Evolutionary conservation across 2,888 invertebrate species (phyloP).

Genomic region (Dasysyrphus albostriatus): DNA sequence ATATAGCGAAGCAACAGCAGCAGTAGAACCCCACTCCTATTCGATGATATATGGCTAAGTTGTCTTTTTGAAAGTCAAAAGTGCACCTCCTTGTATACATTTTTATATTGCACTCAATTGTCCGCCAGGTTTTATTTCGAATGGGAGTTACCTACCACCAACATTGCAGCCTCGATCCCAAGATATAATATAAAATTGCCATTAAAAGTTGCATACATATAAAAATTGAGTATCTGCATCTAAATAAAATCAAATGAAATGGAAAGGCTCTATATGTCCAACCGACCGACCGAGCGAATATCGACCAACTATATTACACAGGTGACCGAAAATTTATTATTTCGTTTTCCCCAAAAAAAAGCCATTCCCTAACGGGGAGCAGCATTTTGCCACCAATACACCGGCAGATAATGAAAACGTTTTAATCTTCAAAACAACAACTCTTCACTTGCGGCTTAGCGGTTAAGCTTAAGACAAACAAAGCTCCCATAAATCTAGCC

Average conservation of each 20-base stretch:
- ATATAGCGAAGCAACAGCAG: conserved; percentile 4
- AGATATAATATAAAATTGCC: conserved; percentile 53
- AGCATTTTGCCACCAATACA: conserved; percentile 31
- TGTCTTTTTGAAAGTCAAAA: conserved; percentile 67
- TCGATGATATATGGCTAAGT: conserved; percentile 56
- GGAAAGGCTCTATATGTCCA: conserved; percentile 35
- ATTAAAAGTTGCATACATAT: conserved; percentile 9
- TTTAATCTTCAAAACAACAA: conserved; percentile 27
- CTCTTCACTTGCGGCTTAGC: conserved; percentile 25
- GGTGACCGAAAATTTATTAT: conserved; percentile 73
- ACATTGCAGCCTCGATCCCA: conserved; percentile 65
- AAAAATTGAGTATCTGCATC: conserved; percentile 6
- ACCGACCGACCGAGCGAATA: not conserved
- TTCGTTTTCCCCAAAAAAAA: conserved; percentile 52
- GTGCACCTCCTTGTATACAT: conserved; percentile 49
- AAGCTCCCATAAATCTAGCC: conserved; percentile 64
- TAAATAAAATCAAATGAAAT: conserved; percentile 32
- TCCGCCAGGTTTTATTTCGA: conserved; percentile 34
- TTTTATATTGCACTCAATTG: conserved; percentile 51
- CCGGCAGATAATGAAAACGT: conserved; percentile 58
- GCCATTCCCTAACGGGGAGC: conserved; percentile 36
- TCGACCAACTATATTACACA: conserved; percentile 34
- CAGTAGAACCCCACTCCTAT: conserved; percentile 36
- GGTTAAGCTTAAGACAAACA: conserved; percentile 13
- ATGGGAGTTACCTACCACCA: conserved; percentile 68